Evolutionary conservation across 2,797 vertebrate genomes (phyloP).

Genomic region (Sebastes cheni): DNA sequence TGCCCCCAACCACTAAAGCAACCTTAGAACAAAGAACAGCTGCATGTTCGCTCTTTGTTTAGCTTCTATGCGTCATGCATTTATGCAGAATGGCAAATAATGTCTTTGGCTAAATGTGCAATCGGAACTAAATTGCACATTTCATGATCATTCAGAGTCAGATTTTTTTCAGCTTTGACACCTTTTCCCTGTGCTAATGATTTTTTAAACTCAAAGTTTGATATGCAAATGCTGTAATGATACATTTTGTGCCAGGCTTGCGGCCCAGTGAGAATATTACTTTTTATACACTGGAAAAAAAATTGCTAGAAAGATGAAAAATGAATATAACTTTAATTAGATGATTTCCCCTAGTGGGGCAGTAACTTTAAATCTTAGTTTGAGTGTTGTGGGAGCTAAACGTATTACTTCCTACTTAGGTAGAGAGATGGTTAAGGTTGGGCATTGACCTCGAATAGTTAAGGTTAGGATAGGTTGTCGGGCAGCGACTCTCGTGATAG

Average conservation of each 20-base stretch:
- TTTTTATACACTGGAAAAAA: neutral
- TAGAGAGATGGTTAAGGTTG: too few species aligned
- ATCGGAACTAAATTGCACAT: neutral
- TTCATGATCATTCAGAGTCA: neutral
- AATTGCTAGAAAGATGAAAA: neutral
- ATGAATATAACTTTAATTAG: neutral
- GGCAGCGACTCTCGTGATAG: too few species aligned
- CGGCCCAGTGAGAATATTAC: neutral
- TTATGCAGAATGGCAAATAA: neutral
- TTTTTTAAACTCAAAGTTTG: neutral
- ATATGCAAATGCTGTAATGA: neutral
- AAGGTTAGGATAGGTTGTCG: too few species aligned
- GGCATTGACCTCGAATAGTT: too few species aligned
- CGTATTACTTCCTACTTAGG: neutral
- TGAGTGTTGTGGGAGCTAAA: neutral
- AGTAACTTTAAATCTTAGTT: neutral
- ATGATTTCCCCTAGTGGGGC: neutral
- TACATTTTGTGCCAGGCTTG: neutral
- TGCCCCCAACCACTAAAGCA: neutral
- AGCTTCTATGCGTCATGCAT: neutral
- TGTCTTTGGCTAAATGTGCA: neutral
- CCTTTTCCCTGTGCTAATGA: neutral
- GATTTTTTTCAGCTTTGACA: neutral
- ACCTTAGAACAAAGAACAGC: neutral
- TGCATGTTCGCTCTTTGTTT: neutral